These are phyloP conservation scores for Gymnothorax javanicus DNA, from an alignment of 2,797 vertebrate species.

Conservation along the genomic window DNA sequence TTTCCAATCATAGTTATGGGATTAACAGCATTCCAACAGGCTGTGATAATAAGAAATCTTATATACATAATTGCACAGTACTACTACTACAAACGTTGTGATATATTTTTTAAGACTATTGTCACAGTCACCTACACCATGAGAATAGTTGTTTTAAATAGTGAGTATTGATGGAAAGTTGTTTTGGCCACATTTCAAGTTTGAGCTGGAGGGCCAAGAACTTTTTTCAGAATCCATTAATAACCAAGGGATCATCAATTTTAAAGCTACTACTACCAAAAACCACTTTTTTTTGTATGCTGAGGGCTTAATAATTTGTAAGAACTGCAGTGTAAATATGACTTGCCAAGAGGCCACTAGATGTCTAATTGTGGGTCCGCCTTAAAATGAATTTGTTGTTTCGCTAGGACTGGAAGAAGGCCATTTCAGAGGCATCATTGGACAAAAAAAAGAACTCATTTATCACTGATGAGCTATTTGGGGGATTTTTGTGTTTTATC, in stretches of 20 bases:
- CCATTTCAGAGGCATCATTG: neutral
- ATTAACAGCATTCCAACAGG: constrained; percentile 18
- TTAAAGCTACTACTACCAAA: constrained; percentile 34
- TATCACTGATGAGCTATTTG: neutral
- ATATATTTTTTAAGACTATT: constrained; percentile 8
- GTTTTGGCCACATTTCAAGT: constrained; percentile 4
- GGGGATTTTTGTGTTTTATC: neutral
- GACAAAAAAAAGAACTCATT: neutral
- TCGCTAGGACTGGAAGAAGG: neutral
- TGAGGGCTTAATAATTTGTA: constrained; percentile 54
- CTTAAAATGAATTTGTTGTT: neutral
- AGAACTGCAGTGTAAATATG: constrained; percentile 21
- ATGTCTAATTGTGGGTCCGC: constrained; percentile 28
- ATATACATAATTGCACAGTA: constrained; percentile 41
- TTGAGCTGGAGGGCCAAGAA: constrained; percentile 54
- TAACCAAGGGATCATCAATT: constrained; percentile 39
- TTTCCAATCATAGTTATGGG: constrained; percentile 18
- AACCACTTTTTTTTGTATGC: constrained; percentile 39
- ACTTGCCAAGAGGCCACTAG: constrained; percentile 16
- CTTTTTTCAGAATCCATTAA: constrained; percentile 39
- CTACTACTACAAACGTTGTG: constrained; percentile 26
- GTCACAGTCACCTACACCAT: neutral
- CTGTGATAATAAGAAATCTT: constrained; percentile 19
- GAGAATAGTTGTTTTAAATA: constrained; percentile 20
- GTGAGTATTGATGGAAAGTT: neutral